Evolutionary conservation across 1,140 invertebrate species (phyloP), one percentile per base, ranked within the genome.

Genomic region (Polypedilum pembai): DNA sequence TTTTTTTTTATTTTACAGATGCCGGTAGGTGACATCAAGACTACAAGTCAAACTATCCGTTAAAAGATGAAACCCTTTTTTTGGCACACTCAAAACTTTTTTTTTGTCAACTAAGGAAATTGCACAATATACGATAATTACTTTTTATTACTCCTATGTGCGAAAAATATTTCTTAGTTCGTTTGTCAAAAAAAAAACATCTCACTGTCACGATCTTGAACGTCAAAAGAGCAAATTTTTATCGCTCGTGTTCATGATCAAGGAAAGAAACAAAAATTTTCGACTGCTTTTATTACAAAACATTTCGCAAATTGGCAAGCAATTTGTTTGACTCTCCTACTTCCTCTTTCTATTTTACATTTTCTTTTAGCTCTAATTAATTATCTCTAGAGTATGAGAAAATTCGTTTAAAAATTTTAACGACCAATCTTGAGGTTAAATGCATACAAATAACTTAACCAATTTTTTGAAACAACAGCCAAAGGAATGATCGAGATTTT

Each of bases 41-140:
- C 12, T 12, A 3, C 4, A 12, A 56, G 12, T 15, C 15, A 56
- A 56, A 12, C 8, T 12, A 45, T 15, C 15, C 41, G 15, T 45
- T 8, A 45, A 45, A 45, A 45, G 15, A 45, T 56, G 45, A 56
- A n/a, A 56, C 12, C 1, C 15, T 45, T 56, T 56, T 12, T 56
- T 56, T 56, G 45, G 45, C 45, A 56, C 12, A 56, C 45, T 56
- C 4, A 56, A 4, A 56, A 45, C n/a, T n/a, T 33, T 1, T 33
- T 33, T 33, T 56, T 12, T 56, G 45, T 56, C 45, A 56, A 56
- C 45, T 56, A 56, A 56, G 45, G 45, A 56, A 56, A n/a, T 56
- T 56, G 45, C 45, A 56, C 45, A 56, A 56, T 56, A 56, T 15
- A 15, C 4, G n/a, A 12, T 56, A 33, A 33, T 33, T 33, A 33